Base-by-base conservation (phyloP, 2,797 vertebrate genomes). In the Euthynnus affinis region DNA sequence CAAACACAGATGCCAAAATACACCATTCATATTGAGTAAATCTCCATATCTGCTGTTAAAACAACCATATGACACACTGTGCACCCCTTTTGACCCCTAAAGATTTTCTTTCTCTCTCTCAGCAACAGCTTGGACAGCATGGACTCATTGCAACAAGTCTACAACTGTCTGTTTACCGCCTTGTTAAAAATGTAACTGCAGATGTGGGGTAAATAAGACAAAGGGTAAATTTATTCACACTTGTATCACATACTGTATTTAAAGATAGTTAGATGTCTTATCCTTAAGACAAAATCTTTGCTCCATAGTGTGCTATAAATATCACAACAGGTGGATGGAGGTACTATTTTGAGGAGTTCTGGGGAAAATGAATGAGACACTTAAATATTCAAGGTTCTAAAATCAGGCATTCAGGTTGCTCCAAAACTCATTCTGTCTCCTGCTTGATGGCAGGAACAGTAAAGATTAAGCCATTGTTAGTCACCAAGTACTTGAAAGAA, bases 41-140 rank as follows among this genome's bases (percentile, higher is more conserved):
- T 53, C 25, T 52, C 0, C n/a, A 65, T 59, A 66, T 76, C 58
- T 76, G 69, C 68, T 69, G 27, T 48, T 60, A 60, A 58, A 71
- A 78, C 49, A 32, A 71, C 46, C 44, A 46, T 4, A 68, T 76
- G 17, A 62, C 22, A 59, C 42, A 37, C 23, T 7, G 6, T 63
- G 22, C 57, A 25, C 48, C 22, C 12, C 27, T 60, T 71, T 62
- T 65, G 20, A 71, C 8, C 40, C 14, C 5, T 37, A 27, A 57
- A 69, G 23, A 46, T 8, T 23, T 40, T 12, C 48, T 17, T 23
- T 25, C 15, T 23, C 20, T 29, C 27, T 62, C 23, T 32, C 25
- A 34, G n/a, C 25, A 32, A 44, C 18, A 53, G 2, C 3, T 60
- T 71, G 32, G 7, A 66, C 23, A 44, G 27, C 1, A 1, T 62